Conservation (phyloP, 2,113 vertebrate genomes). For the Drymodes brunneopygia region DNA sequence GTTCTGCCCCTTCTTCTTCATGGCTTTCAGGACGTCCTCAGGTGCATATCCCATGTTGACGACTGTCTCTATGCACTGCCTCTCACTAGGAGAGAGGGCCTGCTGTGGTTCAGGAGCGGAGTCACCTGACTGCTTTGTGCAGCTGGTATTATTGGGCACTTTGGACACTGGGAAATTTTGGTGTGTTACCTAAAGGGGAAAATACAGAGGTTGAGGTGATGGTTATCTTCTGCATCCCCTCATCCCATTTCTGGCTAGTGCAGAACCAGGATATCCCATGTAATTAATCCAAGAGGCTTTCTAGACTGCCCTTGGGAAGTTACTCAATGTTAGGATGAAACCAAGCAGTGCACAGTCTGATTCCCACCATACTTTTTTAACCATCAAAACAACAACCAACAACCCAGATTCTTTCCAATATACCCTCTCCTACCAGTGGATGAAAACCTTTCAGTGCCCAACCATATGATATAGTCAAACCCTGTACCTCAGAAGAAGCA, state of each 20-base stretch:
- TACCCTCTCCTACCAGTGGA: neutral
- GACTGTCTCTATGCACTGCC: slow-evolving; percentile 87
- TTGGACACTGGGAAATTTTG: slow-evolving; percentile 65
- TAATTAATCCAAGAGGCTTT: neutral
- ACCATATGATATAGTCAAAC: neutral
- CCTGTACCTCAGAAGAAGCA: neutral
- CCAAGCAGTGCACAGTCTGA: neutral
- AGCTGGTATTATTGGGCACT: slow-evolving; percentile 68
- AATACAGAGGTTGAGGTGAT: neutral
- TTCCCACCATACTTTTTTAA: neutral
- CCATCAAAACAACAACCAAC: neutral
- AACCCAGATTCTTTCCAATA: neutral
- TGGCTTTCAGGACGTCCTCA: slow-evolving; percentile 88
- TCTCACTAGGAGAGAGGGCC: slow-evolving; percentile 82
- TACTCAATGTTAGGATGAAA: neutral
- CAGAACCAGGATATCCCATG: neutral
- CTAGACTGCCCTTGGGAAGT: neutral
- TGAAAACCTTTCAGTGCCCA: neutral
- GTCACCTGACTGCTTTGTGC: neutral
- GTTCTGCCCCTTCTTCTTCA: slow-evolving; percentile 93
- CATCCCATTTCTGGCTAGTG: neutral
- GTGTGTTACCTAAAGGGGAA: slow-evolving; percentile 51
- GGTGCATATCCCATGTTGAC: slow-evolving; percentile 91
- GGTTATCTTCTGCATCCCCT: neutral
- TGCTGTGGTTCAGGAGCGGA: slow-evolving; percentile 63